These are phyloP conservation scores for Neelides sp. DNA, from an alignment of 1,140 invertebrate species.

Conservation along the genomic window DNA sequence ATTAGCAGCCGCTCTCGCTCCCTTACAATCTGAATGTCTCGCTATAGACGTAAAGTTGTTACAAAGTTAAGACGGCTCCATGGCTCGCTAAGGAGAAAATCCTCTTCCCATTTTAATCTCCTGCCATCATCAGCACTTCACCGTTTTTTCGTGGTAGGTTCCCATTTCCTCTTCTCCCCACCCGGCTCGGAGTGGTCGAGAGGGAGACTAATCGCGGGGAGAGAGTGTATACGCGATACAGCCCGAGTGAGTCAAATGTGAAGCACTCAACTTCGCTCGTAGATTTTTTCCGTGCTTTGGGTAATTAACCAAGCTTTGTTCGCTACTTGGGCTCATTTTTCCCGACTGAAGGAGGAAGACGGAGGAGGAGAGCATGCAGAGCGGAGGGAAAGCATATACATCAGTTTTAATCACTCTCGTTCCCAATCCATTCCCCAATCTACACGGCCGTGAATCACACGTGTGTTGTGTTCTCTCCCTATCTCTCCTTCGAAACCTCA, in stretches of 20 bases:
- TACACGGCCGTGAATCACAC: constrained; percentile 27
- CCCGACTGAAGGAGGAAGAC: not conserved
- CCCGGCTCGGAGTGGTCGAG: no score
- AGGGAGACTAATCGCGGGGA: no score
- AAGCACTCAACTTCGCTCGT: constrained; percentile 27
- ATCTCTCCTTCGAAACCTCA: not conserved
- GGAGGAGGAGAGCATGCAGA: not conserved
- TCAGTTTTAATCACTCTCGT: constrained; percentile 31
- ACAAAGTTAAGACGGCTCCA: no score
- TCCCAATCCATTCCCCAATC: constrained; percentile 27
- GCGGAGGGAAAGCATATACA: constrained; percentile 14
- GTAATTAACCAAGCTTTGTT: constrained; percentile 32
- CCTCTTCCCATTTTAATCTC: constrained; percentile 29
- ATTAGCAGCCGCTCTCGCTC: no score
- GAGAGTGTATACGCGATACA: no score
- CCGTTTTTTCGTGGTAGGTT: constrained; percentile 24
- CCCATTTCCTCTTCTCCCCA: constrained; percentile 26
- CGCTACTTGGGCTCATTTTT: constrained; percentile 30
- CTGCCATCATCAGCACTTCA: constrained; percentile 30
- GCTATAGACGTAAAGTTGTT: no score
- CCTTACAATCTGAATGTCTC: no score
- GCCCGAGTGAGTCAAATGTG: constrained; percentile 28
- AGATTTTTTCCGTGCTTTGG: constrained; percentile 28
- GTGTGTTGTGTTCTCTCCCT: constrained; percentile 5
- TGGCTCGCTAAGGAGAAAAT: constrained; percentile 19